These are phyloP conservation scores for Vesta saturnalis DNA, from an alignment of 2,888 invertebrate species.

Conservation along the genomic window DNA sequence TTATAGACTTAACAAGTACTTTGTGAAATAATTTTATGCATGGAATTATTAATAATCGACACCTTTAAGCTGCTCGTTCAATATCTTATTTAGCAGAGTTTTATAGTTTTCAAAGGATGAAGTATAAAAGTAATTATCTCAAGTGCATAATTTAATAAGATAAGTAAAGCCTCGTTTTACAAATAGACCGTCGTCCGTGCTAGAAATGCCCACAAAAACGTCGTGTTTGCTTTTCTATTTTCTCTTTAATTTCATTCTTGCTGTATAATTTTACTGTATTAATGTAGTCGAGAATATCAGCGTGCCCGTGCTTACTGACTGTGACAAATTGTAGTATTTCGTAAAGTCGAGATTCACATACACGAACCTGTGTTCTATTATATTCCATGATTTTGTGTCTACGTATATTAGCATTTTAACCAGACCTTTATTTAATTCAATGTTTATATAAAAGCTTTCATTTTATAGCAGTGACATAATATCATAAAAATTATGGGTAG, in stretches of 20 bases:
- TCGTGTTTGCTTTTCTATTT: background rate
- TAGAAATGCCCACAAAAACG: background rate
- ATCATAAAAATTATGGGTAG: background rate
- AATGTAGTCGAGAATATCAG: conserved; percentile 2
- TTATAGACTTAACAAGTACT: conserved; percentile 8
- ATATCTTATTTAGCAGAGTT: background rate
- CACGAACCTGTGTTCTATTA: background rate
- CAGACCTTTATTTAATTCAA: conserved; percentile 3
- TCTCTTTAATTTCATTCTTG: background rate
- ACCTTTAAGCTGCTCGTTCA: background rate
- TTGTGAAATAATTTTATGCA: conserved; percentile 6
- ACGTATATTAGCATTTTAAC: conserved; percentile 8
- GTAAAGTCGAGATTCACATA: background rate
- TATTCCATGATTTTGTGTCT: background rate
- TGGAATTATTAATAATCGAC: conserved; percentile 8
- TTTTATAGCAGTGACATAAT: conserved; percentile 1
- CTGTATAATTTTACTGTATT: background rate
- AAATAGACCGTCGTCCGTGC: too few species aligned
- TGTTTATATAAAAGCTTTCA: background rate
- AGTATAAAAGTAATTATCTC: background rate
- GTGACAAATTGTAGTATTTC: conserved; percentile 13
- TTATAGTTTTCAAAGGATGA: background rate
- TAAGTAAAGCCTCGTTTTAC: too few species aligned
- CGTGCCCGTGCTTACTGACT: conserved; percentile 9
- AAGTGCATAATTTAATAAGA: too few species aligned